Evolutionary conservation across 2,888 invertebrate species (phyloP).

Genomic region (Parascotia fuliginaria): DNA sequence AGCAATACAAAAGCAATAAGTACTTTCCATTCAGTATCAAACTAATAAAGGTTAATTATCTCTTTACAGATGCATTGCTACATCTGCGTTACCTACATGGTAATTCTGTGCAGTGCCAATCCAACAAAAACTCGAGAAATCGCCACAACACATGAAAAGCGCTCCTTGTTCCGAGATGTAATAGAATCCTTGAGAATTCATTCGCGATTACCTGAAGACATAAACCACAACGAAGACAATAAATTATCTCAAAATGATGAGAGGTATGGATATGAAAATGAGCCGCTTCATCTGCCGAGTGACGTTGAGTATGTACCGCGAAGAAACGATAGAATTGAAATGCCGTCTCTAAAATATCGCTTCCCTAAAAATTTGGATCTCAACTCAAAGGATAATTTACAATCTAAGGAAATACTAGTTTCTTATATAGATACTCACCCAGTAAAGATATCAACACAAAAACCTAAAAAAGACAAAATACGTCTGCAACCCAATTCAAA

Average conservation of each 20-base stretch:
- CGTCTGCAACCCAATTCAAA: slow-evolving; percentile 36
- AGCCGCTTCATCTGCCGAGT: slow-evolving; percentile 59
- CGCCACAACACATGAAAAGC: slow-evolving; percentile 54
- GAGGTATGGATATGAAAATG: slow-evolving; percentile 63
- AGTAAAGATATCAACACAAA: slow-evolving; percentile 54
- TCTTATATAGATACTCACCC: slow-evolving; percentile 64
- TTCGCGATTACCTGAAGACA: slow-evolving; percentile 66
- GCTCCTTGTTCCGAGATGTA: slow-evolving; percentile 76
- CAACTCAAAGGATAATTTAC: slow-evolving; percentile 38
- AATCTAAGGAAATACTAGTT: slow-evolving; percentile 64
- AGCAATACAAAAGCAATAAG: not conserved
- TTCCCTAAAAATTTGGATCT: slow-evolving; percentile 61
- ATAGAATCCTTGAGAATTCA: slow-evolving; percentile 73
- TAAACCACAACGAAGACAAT: slow-evolving; percentile 68
- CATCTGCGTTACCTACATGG: slow-evolving; percentile 75
- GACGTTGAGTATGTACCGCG: slow-evolving; percentile 71
- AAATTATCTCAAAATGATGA: slow-evolving; percentile 65
- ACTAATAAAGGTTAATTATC: slow-evolving; percentile 13
- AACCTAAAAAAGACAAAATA: slow-evolving; percentile 56
- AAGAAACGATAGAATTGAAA: slow-evolving; percentile 77
- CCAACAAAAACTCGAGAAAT: slow-evolving; percentile 57
- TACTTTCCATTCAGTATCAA: not conserved
- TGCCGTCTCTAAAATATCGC: slow-evolving; percentile 72
- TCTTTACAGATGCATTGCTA: slow-evolving; percentile 77
- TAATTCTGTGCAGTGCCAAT: slow-evolving; percentile 67